phyloP scores from a whole-genome alignment of 2,113 vertebrate species.

The Nerophis ophidion region DNA sequence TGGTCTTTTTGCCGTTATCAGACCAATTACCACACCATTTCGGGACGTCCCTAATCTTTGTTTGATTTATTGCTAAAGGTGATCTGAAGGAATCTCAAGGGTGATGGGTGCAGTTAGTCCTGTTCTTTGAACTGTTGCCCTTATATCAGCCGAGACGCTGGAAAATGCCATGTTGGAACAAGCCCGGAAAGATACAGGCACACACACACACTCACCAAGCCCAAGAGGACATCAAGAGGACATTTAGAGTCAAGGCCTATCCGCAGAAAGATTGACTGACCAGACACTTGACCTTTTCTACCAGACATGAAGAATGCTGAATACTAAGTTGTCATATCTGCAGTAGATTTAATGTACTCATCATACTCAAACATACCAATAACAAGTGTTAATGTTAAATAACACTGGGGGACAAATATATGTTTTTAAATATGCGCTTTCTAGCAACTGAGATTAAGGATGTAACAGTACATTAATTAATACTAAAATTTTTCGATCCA shows the following conservation, averaged over 20 bases:
- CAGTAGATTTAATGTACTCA: slow-evolving; percentile 10
- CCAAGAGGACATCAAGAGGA: slow-evolving; percentile 20
- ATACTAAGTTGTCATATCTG: slow-evolving; percentile 27
- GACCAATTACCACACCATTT: too few relatives aligned
- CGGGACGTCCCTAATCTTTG: too few relatives aligned
- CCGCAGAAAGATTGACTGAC: slow-evolving; percentile 42
- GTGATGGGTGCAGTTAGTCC: too few relatives aligned
- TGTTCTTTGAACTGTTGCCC: background rate
- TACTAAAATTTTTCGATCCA: too few relatives aligned
- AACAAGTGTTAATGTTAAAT: too few relatives aligned
- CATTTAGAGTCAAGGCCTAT: slow-evolving; percentile 51
- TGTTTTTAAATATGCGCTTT: too few relatives aligned
- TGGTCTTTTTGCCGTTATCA: too few relatives aligned
- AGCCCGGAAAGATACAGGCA: slow-evolving; percentile 9
- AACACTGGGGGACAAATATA: too few relatives aligned
- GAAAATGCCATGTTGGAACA: background rate
- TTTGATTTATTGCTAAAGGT: too few relatives aligned
- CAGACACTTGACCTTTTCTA: slow-evolving; percentile 23
- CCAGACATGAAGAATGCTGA: slow-evolving; percentile 40
- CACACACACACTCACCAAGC: background rate
- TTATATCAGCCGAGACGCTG: background rate
- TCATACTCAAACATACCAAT: background rate
- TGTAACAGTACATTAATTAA: too few relatives aligned
- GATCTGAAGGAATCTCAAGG: too few relatives aligned
- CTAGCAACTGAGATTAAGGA: too few relatives aligned